These are phyloP conservation scores for Centruroides sculpturatus DNA, from an alignment of 1,140 invertebrate species.

Conservation along the genomic window DNA sequence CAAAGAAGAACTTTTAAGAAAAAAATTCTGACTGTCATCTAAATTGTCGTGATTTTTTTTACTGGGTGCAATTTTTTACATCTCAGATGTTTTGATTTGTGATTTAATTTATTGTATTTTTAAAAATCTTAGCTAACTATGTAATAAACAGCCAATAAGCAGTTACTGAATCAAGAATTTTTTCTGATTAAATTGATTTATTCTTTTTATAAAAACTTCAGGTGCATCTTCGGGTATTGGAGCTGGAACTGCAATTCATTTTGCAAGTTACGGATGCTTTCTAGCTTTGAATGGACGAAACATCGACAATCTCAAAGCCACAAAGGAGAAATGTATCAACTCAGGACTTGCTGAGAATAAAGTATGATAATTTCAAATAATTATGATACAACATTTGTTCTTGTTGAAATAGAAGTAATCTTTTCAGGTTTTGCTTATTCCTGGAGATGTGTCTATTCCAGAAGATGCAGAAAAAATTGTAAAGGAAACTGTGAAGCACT, in stretches of 20 bases:
- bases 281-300: constrained; percentile 62
- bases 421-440: constrained; percentile 27
- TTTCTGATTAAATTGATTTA: too few species aligned
- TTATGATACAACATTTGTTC: not conserved
- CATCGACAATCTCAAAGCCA: constrained; percentile 43
- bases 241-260: constrained; percentile 53
- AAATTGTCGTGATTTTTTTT: too few species aligned
- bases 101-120: too few species aligned
- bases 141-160: too few species aligned
- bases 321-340: constrained; percentile 44
- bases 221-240: constrained; percentile 80
- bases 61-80: too few species aligned
- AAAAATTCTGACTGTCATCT: too few species aligned
- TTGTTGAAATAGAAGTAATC: not conserved
- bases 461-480: constrained; percentile 65
- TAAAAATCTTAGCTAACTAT: too few species aligned
- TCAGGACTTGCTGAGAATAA: constrained; percentile 10
- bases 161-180: too few species aligned
- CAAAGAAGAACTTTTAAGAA: too few species aligned
- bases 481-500: constrained; percentile 54
- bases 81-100: too few species aligned
- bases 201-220: constrained; percentile 13
- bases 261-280: constrained; percentile 52
- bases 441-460: constrained; percentile 71
- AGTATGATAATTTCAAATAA: not conserved